Base-by-base conservation (phyloP, 2,113 vertebrate species). In the Oriolus oriolus region DNA sequence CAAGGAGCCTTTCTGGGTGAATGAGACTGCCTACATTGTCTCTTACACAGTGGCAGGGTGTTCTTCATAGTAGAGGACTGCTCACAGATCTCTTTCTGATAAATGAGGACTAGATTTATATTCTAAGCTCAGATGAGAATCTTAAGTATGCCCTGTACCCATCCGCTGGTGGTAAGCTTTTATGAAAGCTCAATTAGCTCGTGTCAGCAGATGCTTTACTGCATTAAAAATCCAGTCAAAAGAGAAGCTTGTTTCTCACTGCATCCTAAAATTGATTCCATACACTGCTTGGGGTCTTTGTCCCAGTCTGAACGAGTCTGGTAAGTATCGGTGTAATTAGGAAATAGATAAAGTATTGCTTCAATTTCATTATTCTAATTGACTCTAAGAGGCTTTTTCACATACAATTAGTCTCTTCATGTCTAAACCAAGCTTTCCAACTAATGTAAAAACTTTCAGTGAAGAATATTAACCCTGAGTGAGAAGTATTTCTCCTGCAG, bases 291-390 rank as follows among this genome's bases (percentile, higher is more conserved):
- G 64, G 9, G 47, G 71, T 69, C 56, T 73, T 94, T 31, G 35
- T 83, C 66, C 42, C 60, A 47, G 22, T 93, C 74, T 77, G 75
- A 90, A 86, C 31, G 11, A 86, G 17, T 30, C 71, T 89, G 33
- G 13, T 87, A 83, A 91, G 74, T 81, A 74, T 86, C 75, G 56
- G 19, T 66, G 42, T 86, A 81, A 84, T 88, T 90, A 81, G 56
- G 52, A 86, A 95, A 81, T 61, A 88, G 53, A 76, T 73, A 80
- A 93, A 77, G 39, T 88, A 77, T 92, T 86, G 59, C 92, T 73
- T 76, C 44, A 63, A 26, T 95, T 94, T 90, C 59, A 78, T 84
- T 94, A 66, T 91, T 86, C 35, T 83, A 80, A 93, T 94, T 91
- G 49, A 61, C 27, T 94, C 74, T 73, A 13, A 89, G 88, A 91